These are phyloP conservation scores for Drosophila tripunctata DNA, from an alignment of 2,888 invertebrate genomes.

Conservation along the genomic window DNA sequence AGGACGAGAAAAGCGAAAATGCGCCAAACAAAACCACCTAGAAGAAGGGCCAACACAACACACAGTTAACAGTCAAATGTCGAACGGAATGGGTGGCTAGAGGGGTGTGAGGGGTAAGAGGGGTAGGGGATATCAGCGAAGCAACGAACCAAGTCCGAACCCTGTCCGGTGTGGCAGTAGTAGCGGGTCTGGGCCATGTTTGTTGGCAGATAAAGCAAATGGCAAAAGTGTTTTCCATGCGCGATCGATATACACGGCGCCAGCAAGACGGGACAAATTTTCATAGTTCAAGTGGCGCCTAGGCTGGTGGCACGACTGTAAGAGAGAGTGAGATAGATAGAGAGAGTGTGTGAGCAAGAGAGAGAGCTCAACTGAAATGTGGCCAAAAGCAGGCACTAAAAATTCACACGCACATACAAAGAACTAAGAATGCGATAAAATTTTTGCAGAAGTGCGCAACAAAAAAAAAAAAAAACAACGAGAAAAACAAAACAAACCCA, in stretches of 20 bases:
- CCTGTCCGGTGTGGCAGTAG: slow-evolving; percentile 49
- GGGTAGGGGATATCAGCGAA: slow-evolving; percentile 32
- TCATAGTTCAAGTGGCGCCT: slow-evolving; percentile 83
- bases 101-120: neutral
- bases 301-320: slow-evolving; percentile 37
- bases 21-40: slow-evolving; percentile 56
- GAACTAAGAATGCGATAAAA: slow-evolving; percentile 74
- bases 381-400: slow-evolving; percentile 74
- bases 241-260: slow-evolving; percentile 81
- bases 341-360: neutral
- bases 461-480: slow-evolving; percentile 25
- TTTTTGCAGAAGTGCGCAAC: slow-evolving; percentile 77
- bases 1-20: slow-evolving; percentile 68
- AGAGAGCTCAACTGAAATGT: slow-evolving; percentile 55
- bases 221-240: slow-evolving; percentile 77
- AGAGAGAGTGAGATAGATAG: neutral
- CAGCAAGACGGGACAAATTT: slow-evolving; percentile 81
- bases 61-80: slow-evolving; percentile 59
- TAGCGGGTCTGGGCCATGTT: slow-evolving; percentile 62
- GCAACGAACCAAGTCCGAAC: slow-evolving; percentile 63
- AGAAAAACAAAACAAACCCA: slow-evolving; percentile 67
- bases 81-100: slow-evolving; percentile 11
- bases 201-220: slow-evolving; percentile 76
- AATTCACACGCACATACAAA: slow-evolving; percentile 64
- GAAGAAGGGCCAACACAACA: slow-evolving; percentile 20